Evolutionary conservation across 2,113 vertebrate genomes (phyloP).

Genomic region (Haemorhous mexicanus): DNA sequence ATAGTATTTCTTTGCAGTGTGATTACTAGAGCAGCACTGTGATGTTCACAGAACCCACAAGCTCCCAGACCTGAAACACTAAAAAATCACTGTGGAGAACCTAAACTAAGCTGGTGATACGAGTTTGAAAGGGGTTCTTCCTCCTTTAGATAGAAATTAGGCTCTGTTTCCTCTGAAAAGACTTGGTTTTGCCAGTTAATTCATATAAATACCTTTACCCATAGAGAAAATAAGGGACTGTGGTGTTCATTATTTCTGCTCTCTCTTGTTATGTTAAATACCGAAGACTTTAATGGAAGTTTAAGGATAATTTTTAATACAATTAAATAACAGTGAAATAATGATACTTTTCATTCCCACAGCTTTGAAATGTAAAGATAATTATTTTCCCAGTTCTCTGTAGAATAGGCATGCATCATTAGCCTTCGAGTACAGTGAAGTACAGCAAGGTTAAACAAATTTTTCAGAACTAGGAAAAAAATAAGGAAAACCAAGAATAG

Average conservation of each 20-base stretch:
- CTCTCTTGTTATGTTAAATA: not conserved
- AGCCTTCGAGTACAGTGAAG: not conserved
- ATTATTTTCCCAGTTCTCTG: slow-evolving; percentile 26
- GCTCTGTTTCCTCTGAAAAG: not conserved
- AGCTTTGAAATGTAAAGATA: slow-evolving; percentile 22
- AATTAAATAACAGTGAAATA: slow-evolving; percentile 25
- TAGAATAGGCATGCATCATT: slow-evolving; percentile 12
- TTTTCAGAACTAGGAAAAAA: slow-evolving; percentile 18
- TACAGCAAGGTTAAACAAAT: slow-evolving; percentile 16
- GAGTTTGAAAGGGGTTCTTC: not conserved
- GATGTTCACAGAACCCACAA: not conserved
- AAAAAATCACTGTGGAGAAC: not conserved
- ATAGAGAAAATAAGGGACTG: not conserved
- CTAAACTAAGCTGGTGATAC: not conserved
- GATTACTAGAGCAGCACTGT: not conserved
- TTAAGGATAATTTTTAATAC: slow-evolving; percentile 3
- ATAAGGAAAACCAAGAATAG: slow-evolving; percentile 25
- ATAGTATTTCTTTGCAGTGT: not conserved
- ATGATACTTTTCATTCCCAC: slow-evolving; percentile 28
- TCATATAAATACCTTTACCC: not conserved
- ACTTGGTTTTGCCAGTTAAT: not conserved
- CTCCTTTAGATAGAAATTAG: not conserved
- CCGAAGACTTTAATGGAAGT: not conserved
- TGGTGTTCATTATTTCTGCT: not conserved
- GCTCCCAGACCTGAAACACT: not conserved